Base-by-base conservation (phyloP, 2,888 invertebrate species). In the Unio delphinus region DNA sequence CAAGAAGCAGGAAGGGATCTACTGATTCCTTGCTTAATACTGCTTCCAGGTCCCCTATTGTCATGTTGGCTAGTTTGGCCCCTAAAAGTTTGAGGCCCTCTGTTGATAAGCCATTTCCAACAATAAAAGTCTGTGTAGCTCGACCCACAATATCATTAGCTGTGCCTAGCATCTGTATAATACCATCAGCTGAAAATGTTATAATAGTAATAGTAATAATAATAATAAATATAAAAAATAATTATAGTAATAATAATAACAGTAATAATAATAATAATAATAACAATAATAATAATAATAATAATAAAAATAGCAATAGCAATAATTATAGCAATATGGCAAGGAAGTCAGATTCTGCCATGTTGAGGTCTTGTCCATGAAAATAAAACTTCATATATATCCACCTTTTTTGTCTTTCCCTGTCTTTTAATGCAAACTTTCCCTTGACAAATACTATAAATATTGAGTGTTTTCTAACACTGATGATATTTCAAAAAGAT, bases 1-100 rank as follows among this genome's bases (percentile, higher is more conserved):
- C 61, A 18, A 72, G 57, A n/a, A 78, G 80, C 61, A 78, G 69
- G 15, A 72, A 73, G 1, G 82, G 80, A 65, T 85, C 80, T 11
- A 83, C 72, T 63, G 76, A 75, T 68, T 83, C 82, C 15, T 71
- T 65, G 23, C 83, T 80, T 11, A 83, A 58, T 69, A 84, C 72
- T 8, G 81, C 79, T 45, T 76, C 77, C 2, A 85, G 68, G 34
- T 85, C 83, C 6, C 80, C 81, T 11, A 85, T 76, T 17, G 83
- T 81, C 81, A 85, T 80, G 66, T 80, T 78, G 58, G 83, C 82
- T 23, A 84, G 58, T 56, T 84, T 80, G 4, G 70, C 70, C 11
- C 80, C 80, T 23, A 85, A 74, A 7, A 80, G 73, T 26, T 76
- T 65, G 8, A 76, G 65, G 2, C 83, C 85, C 30, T 73, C 69